These are phyloP conservation scores for Bucco capensis DNA, from an alignment of 2,113 vertebrate genomes.

Conservation along the genomic window DNA sequence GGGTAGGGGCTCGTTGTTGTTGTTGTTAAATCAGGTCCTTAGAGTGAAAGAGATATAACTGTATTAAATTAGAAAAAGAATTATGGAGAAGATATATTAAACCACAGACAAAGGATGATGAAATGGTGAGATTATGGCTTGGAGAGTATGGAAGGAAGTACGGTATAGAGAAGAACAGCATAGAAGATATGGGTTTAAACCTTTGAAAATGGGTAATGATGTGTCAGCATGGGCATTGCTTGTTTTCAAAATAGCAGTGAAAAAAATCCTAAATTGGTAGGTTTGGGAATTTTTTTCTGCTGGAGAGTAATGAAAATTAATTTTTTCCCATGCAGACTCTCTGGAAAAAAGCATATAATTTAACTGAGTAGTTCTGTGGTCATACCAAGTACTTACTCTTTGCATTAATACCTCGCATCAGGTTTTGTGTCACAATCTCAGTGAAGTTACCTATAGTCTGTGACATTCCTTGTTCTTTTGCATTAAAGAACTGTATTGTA, in stretches of 20 bases:
- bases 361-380: constrained; percentile 50
- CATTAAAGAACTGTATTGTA: constrained; percentile 66
- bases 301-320: constrained; percentile 50
- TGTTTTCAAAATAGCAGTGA: constrained; percentile 63
- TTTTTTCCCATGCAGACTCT: constrained; percentile 63
- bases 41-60: constrained; percentile 21
- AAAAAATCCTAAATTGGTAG: constrained; percentile 39
- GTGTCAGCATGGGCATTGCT: constrained; percentile 37
- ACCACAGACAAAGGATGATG: constrained; percentile 54
- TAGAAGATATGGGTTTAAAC: constrained; percentile 57
- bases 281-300: constrained; percentile 48
- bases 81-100: constrained; percentile 31
- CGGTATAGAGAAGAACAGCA: constrained; percentile 37
- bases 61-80: constrained; percentile 37
- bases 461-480: constrained; percentile 70
- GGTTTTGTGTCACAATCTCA: constrained; percentile 67
- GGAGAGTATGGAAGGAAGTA: constrained; percentile 6
- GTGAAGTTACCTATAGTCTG: constrained; percentile 67
- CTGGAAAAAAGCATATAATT: constrained; percentile 58
- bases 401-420: constrained; percentile 62
- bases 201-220: constrained; percentile 67
- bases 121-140: constrained; percentile 51
- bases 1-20: background rate
- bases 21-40: constrained; percentile 34
- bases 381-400: constrained; percentile 76